Conservation (phyloP, 1,140 invertebrate species). For the Pseudomyrmex flavicornis region DNA sequence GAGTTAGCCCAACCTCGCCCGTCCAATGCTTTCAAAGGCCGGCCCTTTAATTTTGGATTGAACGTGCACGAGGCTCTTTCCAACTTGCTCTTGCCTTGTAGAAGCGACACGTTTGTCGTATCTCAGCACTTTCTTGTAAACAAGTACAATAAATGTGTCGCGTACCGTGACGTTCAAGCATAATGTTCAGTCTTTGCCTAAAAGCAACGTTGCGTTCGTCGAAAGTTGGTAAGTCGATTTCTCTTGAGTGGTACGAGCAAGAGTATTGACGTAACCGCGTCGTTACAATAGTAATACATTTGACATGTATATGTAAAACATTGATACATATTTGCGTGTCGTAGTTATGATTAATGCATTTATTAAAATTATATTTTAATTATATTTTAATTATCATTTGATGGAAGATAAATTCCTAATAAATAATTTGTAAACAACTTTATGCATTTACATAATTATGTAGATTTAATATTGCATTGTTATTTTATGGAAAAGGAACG, state of each 20-base stretch:
- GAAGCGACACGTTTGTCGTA: constrained; percentile 13
- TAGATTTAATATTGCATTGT: not conserved
- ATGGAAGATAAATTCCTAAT: too few species aligned
- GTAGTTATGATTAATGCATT: too few species aligned
- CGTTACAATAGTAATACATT: not conserved
- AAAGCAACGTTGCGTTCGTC: not conserved
- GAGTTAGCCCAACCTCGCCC: not conserved
- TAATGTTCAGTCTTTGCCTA: constrained; percentile 24
- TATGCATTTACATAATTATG: too few species aligned
- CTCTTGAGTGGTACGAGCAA: not conserved
- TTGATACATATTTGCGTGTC: not conserved
- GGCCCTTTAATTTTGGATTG: constrained; percentile 50
- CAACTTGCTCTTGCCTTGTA: constrained; percentile 10
- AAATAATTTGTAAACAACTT: too few species aligned
- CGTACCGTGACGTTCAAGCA: not conserved
- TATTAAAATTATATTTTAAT: too few species aligned
- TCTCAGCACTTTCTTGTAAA: constrained; percentile 8
- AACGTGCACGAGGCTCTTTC: constrained; percentile 10
- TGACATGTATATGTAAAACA: not conserved
- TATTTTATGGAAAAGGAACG: not conserved
- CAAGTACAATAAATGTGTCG: constrained; percentile 15
- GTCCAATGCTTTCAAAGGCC: constrained; percentile 11
- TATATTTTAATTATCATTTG: too few species aligned
- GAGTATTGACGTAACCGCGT: too few species aligned
- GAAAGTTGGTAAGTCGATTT: constrained; percentile 14